phyloP scores from a whole-genome alignment of 2,797 vertebrate genomes.

The Knipowitschia caucasica region DNA sequence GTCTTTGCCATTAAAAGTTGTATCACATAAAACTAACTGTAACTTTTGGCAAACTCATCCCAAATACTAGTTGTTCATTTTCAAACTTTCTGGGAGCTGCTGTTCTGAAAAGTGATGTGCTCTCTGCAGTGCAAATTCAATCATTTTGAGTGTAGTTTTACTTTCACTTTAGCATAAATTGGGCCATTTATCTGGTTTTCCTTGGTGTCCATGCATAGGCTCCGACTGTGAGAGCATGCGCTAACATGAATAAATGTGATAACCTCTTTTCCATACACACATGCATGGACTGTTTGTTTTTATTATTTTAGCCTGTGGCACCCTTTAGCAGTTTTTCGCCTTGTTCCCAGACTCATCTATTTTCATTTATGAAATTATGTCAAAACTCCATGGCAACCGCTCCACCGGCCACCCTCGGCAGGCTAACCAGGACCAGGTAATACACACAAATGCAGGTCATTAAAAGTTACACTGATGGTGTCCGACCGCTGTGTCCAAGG shows the following conservation, averaged over 20 bases:
- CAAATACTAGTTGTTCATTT: too few species aligned
- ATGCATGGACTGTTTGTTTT: conserved; percentile 38
- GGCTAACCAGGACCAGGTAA: conserved; percentile 48
- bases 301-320: conserved; percentile 41
- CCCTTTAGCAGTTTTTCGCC: conserved; percentile 58
- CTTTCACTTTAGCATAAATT: too few species aligned
- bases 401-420: conserved; percentile 51
- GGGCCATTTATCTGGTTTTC: too few species aligned
- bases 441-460: conserved; percentile 29
- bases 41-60: too few species aligned
- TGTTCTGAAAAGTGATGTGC: too few species aligned
- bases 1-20: too few species aligned
- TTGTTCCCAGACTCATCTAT: conserved; percentile 71
- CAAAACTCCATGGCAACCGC: conserved; percentile 71
- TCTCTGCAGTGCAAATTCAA: too few species aligned
- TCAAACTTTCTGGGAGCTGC: too few species aligned
- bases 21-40: too few species aligned
- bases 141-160: too few species aligned
- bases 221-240: too few species aligned
- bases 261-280: conserved; percentile 53
- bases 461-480: conserved; percentile 34
- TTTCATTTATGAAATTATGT: conserved; percentile 71
- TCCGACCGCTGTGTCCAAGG: conserved; percentile 31
- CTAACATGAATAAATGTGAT: conserved; percentile 35
- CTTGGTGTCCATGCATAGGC: too few species aligned